Evolutionary conservation across 2,888 invertebrate species (phyloP), one percentile per base, ranked within the genome.

Genomic region (Drosophila longiperda): DNA sequence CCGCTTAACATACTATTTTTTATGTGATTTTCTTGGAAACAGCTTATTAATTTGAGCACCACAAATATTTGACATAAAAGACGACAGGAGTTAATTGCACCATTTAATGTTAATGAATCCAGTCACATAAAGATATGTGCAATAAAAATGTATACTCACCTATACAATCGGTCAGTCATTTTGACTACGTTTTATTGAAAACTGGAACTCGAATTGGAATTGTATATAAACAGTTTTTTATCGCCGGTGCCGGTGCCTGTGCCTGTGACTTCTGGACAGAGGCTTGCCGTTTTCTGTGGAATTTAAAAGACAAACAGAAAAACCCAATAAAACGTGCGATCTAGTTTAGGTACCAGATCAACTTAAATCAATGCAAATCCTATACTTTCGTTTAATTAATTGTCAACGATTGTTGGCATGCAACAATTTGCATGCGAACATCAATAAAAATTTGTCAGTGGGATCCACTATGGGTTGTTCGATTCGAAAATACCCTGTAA

Each of bases 121-220:
- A 53, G 52, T 32, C n/a, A 3, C 20, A 36, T 20, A 60, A 23
- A 60, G 12, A 26, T 12, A 20, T n/a, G 36, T 20, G 52, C 20
- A 54, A 12, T 12, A 26, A 2, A 12, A 48, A 17, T 2, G 6
- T 0, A 2, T 57, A 83, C 80, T 73, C 63, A 87, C 90, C 88
- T 81, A 75, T 83, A 90, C 54, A 82, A 80, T 66, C 82, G 87
- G 52, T 90, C 90, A 65, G 86, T 75, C 90, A 90, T 90, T 45
- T 68, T 62, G 66, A 45, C 23, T 52, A 34, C 12, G 4, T 23
- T 40, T 50, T 33, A 52, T 29, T 40, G 20, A 34, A 11, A 67
- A 57, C 67, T 40, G 34, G 23, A 50, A 67, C 40, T 54, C 26
- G 26, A 60, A 42, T 15, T 58, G 26, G 5, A 20, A 23, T 58